Conservation (phyloP, 2,888 invertebrate genomes). For the Diloba caeruleocephala region DNA sequence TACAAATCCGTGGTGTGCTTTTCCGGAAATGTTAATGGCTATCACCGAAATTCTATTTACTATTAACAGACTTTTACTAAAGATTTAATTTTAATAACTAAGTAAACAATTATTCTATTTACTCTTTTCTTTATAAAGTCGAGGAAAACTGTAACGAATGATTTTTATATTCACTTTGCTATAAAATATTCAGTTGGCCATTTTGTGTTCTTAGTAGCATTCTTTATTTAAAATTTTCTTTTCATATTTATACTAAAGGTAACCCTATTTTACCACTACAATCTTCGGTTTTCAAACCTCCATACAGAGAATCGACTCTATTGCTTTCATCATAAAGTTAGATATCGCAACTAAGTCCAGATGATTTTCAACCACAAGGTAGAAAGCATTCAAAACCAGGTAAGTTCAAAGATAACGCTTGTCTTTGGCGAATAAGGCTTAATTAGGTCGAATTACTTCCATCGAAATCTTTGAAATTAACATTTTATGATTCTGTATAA, state of each 20-base stretch:
- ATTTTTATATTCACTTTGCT: too few relatives aligned
- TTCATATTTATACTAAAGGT: constrained; percentile 3
- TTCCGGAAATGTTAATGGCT: too few relatives aligned
- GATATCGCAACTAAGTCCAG: constrained; percentile 21
- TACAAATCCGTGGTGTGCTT: too few relatives aligned
- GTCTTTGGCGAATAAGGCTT: constrained; percentile 74
- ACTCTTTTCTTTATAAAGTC: too few relatives aligned
- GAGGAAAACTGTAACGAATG: too few relatives aligned
- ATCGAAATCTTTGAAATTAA: constrained; percentile 54
- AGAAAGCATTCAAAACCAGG: constrained; percentile 71
- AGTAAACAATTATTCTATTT: too few relatives aligned
- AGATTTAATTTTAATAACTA: too few relatives aligned
- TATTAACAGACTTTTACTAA: too few relatives aligned
- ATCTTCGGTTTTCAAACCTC: constrained; percentile 58
- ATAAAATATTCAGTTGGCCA: too few relatives aligned
- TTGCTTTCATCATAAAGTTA: not conserved
- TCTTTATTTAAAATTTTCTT: too few relatives aligned
- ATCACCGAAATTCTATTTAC: too few relatives aligned
- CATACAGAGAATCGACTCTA: constrained; percentile 50
- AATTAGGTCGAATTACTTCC: constrained; percentile 80
- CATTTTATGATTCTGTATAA: constrained; percentile 50
- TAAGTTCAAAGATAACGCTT: constrained; percentile 86
- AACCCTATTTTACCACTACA: constrained; percentile 58
- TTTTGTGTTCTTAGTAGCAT: too few relatives aligned
- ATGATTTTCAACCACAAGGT: constrained; percentile 56